Evolutionary conservation across 2,113 vertebrate species (phyloP), one percentile per base, ranked within the genome.

Genomic region (Ciconia stormi): DNA sequence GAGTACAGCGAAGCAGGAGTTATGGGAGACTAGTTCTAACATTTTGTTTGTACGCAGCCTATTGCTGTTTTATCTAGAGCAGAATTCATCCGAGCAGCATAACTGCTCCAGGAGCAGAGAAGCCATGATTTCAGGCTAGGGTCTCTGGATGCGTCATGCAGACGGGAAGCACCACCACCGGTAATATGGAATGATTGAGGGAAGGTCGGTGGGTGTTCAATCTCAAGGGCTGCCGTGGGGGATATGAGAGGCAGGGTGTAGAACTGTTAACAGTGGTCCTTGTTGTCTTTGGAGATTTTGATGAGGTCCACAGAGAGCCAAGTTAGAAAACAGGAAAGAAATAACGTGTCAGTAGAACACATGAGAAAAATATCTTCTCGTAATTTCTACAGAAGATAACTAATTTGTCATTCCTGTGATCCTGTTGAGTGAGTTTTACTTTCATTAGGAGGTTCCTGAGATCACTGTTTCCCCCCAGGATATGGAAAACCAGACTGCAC

Each of bases 341-440:
- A 59, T 11, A 55, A 44, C 11, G 12, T 13, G 16, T 50, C 36
- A 55, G 27, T 17, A 55, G 15, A 92, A 81, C 59, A 56, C 9
- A 34, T 0, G 17, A 92, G 63, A 73, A 56, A 89, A 71, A 44
- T 26, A 69, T 44, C 63, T 89, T 56, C 32, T 82, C 7, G 11
- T 58, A 22, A 49, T 76, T 95, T 87, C n/a, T 40, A 4, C 10
- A 20, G 72, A 81, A 63, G 32, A 40, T 49, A 91, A 69, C 1
- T 23, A 15, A 36, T 71, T 63, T 87, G 42, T 89, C 56, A 34
- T 74, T 66, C 19, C 36, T 38, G 63, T 67, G 89, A 84, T 87
- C 36, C 47, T 29, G 56, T n/a, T 34, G 69, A 89, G 72, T 62
- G 86, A 90, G 84, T 71, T 82, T 63, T 56, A 27, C 69, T 89